Conservation (phyloP, 2,113 vertebrate genomes). For the Zosterops hypoxanthus region DNA sequence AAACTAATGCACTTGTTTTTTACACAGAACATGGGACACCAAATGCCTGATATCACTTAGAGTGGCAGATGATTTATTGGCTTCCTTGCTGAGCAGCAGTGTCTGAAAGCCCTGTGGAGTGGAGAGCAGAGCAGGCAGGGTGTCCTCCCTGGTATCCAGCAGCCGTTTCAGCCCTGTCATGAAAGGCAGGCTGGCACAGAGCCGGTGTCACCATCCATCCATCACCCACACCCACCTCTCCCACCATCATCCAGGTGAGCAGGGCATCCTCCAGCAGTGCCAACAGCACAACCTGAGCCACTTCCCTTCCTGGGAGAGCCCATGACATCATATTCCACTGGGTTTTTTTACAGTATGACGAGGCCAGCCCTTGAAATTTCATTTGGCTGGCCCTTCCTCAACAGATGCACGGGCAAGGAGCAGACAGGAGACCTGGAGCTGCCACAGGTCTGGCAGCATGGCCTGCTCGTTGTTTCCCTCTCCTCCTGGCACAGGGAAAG, state of each 20-base stretch:
- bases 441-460: background rate
- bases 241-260: background rate
- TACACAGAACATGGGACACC: background rate
- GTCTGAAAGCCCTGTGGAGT: background rate
- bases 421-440: background rate
- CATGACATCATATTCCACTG: background rate
- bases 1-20: background rate
- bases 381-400: background rate
- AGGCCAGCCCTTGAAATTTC: background rate
- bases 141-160: background rate
- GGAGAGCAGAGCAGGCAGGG: background rate
- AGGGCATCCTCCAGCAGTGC: background rate
- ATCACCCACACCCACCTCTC: background rate
- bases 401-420: rapidly evolving
- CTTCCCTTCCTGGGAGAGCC: background rate
- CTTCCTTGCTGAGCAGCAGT: background rate
- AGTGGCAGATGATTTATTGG: background rate
- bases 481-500: background rate
- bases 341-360: rapidly evolving
- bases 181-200: slow-evolving; percentile 12
- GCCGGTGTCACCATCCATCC: background rate
- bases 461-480: rapidly evolving
- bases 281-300: rapidly evolving
- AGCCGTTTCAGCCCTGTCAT: background rate
- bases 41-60: background rate